Evolutionary conservation across 1,140 invertebrate species (phyloP).

Genomic region (Trichomalopsis sarcophagae): DNA sequence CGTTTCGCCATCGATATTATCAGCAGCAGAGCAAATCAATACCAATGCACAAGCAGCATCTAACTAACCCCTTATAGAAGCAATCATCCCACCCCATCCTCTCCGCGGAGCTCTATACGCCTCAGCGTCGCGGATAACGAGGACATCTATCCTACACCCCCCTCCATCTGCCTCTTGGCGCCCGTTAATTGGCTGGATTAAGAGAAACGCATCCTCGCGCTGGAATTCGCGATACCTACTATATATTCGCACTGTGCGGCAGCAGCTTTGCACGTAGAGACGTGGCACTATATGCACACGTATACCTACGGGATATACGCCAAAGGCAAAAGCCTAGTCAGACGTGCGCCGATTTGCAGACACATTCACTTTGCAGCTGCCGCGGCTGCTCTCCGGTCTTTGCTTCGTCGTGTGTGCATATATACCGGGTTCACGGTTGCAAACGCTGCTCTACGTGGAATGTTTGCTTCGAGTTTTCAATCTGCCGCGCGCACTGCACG

Average conservation of each 20-base stretch:
- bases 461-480: neutral
- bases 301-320: neutral
- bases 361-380: constrained; percentile 3
- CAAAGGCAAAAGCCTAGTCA: constrained; percentile 16
- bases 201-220: constrained; percentile 32
- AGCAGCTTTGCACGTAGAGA: neutral
- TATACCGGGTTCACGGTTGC: neutral
- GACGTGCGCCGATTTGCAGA: constrained; percentile 19
- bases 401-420: neutral
- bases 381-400: neutral
- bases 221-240: constrained; percentile 21
- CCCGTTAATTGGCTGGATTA: constrained; percentile 46
- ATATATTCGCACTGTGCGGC: neutral
- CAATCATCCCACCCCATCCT: neutral
- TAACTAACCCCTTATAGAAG: neutral
- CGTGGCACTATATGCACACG: neutral
- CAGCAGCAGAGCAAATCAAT: neutral
- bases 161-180: neutral
- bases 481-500: neutral
- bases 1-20: neutral
- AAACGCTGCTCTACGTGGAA: neutral
- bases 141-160: constrained; percentile 27
- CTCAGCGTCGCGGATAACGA: constrained; percentile 25
- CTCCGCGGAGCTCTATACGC: too few species aligned
- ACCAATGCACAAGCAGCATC: neutral